Percentiles rank a stretch among this genome's conserved stretches.
Conservation (phyloP, 2,113 vertebrate genomes). For the Rostratula benghalensis region DNA sequence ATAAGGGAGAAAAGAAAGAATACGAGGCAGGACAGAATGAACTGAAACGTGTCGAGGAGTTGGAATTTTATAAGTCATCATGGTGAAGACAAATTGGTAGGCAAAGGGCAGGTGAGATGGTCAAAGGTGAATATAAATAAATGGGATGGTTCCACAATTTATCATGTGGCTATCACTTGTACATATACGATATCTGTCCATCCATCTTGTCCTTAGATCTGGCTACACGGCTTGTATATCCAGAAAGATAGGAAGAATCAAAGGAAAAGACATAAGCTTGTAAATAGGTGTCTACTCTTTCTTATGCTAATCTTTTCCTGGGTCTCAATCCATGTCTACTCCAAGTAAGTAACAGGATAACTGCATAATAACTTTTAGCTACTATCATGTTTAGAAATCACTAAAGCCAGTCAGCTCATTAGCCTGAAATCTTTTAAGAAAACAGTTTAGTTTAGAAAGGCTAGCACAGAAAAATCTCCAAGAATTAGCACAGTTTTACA, state of each 20-base stretch:
- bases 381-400: not conserved
- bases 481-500: not conserved
- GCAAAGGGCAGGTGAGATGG: conserved; percentile 41
- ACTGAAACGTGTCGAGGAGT: not conserved
- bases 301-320: not conserved
- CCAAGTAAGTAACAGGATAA: not conserved
- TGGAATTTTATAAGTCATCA: conserved; percentile 39
- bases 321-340: not conserved
- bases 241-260: conserved; percentile 43
- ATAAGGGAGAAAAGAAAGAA: not conserved
- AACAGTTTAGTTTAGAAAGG: not conserved
- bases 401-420: not conserved
- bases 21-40: not conserved
- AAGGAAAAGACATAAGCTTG: not conserved
- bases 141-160: conserved; percentile 9
- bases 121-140: conserved; percentile 67
- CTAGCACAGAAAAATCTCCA: not conserved
- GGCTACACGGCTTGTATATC: conserved; percentile 9
- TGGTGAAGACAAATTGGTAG: conserved; percentile 34
- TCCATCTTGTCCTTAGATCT: conserved; percentile 40
- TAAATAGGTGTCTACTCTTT: conserved; percentile 21
- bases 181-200: conserved; percentile 14
- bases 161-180: not conserved
- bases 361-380: not conserved
- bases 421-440: not conserved